Base-by-base conservation (phyloP, 2,888 invertebrate species). In the Lithophane semibrunnea region DNA sequence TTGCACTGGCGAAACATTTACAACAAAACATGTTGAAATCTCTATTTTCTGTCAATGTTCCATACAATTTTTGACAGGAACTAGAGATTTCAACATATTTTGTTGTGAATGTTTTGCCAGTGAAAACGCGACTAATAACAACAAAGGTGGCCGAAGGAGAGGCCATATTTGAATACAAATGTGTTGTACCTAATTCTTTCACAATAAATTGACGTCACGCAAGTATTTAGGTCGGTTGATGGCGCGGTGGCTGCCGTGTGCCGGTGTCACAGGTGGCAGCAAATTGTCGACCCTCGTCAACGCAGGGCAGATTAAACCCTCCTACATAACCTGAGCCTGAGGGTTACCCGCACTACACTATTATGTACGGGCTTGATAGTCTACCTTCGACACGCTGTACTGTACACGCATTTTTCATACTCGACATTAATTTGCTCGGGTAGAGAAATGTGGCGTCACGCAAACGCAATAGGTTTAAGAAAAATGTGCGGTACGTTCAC, bases 281-380 rank as follows among this genome's bases (percentile, higher is more conserved):
- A 91, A 91, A 91, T 91, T 90, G 92, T 89, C 90, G 90, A 93
- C 93, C 93, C 92, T 93, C 89, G 92, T 93, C 93, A 93, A 83
- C 84, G 78, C 77, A 75, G 77, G 76, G 85, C 85, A 91, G 91
- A 92, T 92, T 92, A 91, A 90, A 89, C 86, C 85, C 77, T 77
- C 88, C 80, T 87, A 81, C 83, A 78, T 86, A 86, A 88, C 85
- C 75, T 82, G 80, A 75, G 61, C 66, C 80, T 21, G 81, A 61
- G 79, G 77, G 75, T 58, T 67, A 65, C 81, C 76, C 78, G 67
- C 84, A 85, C 86, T 86, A 86, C 84, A 85, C 86, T 86, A 86
- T 87, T 86, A 85, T 86, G 85, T 86, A 77, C 72, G 79, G 70
- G 86, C 86, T 88, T 87, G 85, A 89, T 87, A 75, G 75, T 82